These are phyloP conservation scores for Dipodomys ordii DNA, from an alignment of 2,113 vertebrate species.

Conservation along the genomic window DNA sequence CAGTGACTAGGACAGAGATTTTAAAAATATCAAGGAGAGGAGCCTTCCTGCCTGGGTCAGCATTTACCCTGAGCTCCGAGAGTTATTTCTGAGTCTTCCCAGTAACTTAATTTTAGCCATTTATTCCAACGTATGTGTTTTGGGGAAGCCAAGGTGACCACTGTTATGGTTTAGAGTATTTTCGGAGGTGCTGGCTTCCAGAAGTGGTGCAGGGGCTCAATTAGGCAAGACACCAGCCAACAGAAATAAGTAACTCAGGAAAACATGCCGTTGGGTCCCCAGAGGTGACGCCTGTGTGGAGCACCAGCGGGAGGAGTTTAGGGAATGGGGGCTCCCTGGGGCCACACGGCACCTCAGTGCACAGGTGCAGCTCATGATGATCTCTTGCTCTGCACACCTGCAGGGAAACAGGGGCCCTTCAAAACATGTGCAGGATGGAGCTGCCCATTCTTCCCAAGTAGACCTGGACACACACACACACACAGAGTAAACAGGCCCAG, in stretches of 20 bases:
- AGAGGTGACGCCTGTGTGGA: background rate
- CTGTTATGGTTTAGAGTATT: slow-evolving; percentile 71
- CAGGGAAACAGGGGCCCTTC: background rate
- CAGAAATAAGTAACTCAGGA: slow-evolving; percentile 49
- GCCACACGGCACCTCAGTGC: background rate
- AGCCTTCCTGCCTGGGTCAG: slow-evolving; percentile 29
- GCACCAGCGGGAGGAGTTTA: background rate
- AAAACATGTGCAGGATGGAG: background rate
- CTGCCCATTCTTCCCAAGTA: background rate
- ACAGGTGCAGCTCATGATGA: background rate
- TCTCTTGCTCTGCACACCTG: background rate
- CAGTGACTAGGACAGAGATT: background rate
- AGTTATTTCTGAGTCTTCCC: slow-evolving; percentile 78
- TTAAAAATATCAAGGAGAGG: slow-evolving; percentile 42
- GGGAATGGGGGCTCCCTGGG: background rate
- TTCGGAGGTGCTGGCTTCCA: slow-evolving; percentile 63
- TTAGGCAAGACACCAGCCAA: slow-evolving; percentile 62
- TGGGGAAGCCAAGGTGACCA: slow-evolving; percentile 72
- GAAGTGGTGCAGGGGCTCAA: slow-evolving; percentile 68
- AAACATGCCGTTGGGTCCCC: background rate
- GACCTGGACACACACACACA: background rate
- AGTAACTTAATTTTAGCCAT: slow-evolving; percentile 78
- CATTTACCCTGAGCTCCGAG: slow-evolving; percentile 43
- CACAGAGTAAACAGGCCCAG: background rate
- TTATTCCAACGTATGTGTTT: slow-evolving; percentile 71